Evolutionary conservation across 2,113 vertebrate genomes (phyloP).

Genomic region (Geococcyx californianus): DNA sequence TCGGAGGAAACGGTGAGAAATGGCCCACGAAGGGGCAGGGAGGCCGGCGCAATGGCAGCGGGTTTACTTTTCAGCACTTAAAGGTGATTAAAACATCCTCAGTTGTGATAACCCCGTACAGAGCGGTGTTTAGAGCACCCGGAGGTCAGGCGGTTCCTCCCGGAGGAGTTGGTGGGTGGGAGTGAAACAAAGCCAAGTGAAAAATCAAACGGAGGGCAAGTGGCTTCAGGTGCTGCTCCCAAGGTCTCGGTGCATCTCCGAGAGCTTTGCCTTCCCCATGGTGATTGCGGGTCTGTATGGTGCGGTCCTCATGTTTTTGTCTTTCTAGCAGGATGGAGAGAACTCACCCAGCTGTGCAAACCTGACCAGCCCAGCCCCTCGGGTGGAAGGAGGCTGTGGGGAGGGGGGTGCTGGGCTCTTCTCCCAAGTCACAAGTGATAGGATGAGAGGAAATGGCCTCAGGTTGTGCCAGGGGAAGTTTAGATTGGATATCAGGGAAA

Average conservation of each 20-base stretch:
- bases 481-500: too few species aligned
- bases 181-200: not conserved
- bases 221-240: not conserved
- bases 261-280: not conserved
- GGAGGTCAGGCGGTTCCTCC: not conserved
- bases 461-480: too few species aligned
- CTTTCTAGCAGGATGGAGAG: not conserved
- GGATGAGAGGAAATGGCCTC: too few species aligned
- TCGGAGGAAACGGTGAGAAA: not conserved
- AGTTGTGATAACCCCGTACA: rapidly evolving
- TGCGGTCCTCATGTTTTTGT: not conserved
- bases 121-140: not conserved
- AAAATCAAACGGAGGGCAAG: not conserved
- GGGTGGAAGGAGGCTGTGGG: not conserved
- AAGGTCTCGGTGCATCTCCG: not conserved
- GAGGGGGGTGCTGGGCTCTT: too few species aligned
- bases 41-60: not conserved
- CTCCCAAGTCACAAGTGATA: too few species aligned
- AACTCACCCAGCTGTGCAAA: rapidly evolving
- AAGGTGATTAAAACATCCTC: not conserved
- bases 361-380: not conserved
- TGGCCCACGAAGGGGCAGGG: slow-evolving; percentile 9
- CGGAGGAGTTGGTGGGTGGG: not conserved
- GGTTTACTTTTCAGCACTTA: not conserved
- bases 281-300: not conserved